A percentile compares a stretch with the other conserved stretches of the same genome.
phyloP scores from a whole-genome alignment of 2,797 vertebrate genomes.

The Cyclura pinguis region DNA sequence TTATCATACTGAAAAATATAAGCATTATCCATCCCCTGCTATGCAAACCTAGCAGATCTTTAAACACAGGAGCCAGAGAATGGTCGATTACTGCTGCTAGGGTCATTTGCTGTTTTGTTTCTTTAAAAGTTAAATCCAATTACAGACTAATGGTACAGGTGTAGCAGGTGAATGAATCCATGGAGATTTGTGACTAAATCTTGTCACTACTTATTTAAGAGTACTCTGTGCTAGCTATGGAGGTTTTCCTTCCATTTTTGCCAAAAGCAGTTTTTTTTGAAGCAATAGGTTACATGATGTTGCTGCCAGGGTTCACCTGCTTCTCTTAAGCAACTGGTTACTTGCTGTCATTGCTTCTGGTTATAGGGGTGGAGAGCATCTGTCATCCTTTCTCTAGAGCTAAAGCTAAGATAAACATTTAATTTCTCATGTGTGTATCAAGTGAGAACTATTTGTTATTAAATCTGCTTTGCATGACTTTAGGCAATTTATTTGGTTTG shows the following conservation, averaged over 20 bases:
- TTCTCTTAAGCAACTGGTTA: constrained; percentile 50
- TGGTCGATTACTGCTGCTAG: not conserved
- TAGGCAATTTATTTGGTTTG: constrained; percentile 50
- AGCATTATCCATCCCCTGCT: not conserved
- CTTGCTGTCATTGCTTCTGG: constrained; percentile 37
- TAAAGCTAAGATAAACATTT: constrained; percentile 37
- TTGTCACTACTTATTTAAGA: constrained; percentile 37
- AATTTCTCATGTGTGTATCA: not conserved
- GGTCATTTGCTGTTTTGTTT: not conserved
- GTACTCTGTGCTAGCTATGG: not conserved
- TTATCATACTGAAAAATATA: not conserved
- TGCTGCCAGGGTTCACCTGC: not conserved
- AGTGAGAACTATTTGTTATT: constrained; percentile 23
- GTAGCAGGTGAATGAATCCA: not conserved
- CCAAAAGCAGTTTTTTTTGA: constrained; percentile 48
- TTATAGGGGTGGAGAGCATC: constrained; percentile 14
- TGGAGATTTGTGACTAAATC: constrained; percentile 12
- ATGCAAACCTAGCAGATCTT: not conserved
- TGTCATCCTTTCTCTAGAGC: constrained; percentile 53
- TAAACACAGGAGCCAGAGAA: not conserved
- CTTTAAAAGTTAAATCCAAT: not conserved
- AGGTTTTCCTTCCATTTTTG: constrained; percentile 49
- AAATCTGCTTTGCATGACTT: constrained; percentile 40
- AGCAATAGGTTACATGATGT: constrained; percentile 51
- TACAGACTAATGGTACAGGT: not conserved